Percentiles rank a stretch among this genome's conserved stretches.
phyloP scores from a whole-genome alignment of 2,113 vertebrate genomes.

The Ictalurus furcatus region DNA sequence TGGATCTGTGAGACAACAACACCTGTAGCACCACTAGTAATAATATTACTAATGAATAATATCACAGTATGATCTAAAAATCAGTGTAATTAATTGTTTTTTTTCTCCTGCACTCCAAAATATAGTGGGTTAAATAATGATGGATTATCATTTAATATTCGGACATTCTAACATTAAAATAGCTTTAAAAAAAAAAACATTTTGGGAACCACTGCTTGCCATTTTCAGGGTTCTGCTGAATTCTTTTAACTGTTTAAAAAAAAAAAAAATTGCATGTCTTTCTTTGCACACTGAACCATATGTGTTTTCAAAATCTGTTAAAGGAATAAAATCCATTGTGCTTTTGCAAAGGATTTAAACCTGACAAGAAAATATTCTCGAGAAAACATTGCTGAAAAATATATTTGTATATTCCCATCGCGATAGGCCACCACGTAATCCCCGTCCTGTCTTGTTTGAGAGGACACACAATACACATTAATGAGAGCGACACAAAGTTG shows the following conservation, averaged over 20 bases:
- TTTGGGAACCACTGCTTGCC: background rate
- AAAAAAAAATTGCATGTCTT: background rate
- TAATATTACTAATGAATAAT: background rate
- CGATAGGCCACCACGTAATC: conserved; percentile 46
- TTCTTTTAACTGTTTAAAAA: background rate
- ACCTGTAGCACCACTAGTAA: background rate
- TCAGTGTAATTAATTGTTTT: no score
- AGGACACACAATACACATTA: conserved; percentile 72
- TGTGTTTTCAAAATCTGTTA: background rate
- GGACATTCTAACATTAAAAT: background rate
- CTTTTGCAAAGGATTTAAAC: background rate
- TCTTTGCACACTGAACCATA: background rate
- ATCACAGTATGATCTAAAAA: background rate
- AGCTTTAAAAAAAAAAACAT: background rate
- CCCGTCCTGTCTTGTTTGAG: conserved; percentile 52
- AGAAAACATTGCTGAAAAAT: conserved; percentile 22
- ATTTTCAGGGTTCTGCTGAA: background rate
- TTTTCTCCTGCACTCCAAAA: background rate
- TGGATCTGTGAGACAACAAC: background rate
- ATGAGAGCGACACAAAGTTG: conserved; percentile 68
- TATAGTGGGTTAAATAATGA: background rate
- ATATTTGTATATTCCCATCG: conserved; percentile 45
- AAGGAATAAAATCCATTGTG: background rate
- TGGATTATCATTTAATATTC: background rate
- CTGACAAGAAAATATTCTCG: conserved; percentile 12